phyloP scores from a whole-genome alignment of 2,888 invertebrate species.

The Siphonodentalium dalli region DNA sequence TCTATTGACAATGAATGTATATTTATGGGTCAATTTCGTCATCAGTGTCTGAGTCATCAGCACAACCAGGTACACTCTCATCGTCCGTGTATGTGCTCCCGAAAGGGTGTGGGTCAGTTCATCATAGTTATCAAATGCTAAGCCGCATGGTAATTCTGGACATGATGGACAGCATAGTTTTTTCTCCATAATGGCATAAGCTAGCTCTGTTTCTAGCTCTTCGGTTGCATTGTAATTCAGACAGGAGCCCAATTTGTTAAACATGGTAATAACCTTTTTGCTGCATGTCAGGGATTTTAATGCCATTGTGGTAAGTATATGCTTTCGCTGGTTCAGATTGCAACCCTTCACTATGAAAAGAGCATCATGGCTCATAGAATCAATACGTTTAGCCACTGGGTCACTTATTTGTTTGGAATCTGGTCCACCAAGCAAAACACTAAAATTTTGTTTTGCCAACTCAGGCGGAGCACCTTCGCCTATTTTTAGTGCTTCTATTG shows the following conservation, averaged over 20 bases:
- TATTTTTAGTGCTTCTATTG: too few species aligned
- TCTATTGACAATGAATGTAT: too few species aligned
- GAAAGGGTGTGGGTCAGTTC: slow-evolving; percentile 17
- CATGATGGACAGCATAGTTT: slow-evolving; percentile 2
- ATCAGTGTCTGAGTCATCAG: too few species aligned
- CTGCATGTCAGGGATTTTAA: slow-evolving; percentile 14
- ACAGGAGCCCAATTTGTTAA: too few species aligned
- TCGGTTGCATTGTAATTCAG: slow-evolving; percentile 7
- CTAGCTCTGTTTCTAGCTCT: slow-evolving; percentile 13
- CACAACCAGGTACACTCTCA: too few species aligned
- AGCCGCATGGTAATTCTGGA: slow-evolving; percentile 1
- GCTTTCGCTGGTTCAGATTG: slow-evolving; percentile 10
- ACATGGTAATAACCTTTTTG: slow-evolving; percentile 5
- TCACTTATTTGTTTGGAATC: too few species aligned
- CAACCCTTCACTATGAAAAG: too few species aligned
- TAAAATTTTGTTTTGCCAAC: too few species aligned
- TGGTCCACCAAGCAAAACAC: too few species aligned
- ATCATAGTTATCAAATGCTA: slow-evolving; percentile 23
- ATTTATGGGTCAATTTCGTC: too few species aligned
- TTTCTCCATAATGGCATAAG: not conserved
- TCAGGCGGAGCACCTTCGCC: too few species aligned
- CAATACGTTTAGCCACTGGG: not conserved
- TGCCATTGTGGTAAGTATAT: too few species aligned
- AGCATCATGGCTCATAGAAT: not conserved
- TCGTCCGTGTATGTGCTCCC: slow-evolving; percentile 12